Base-by-base conservation (phyloP, 2,113 vertebrate genomes). In the Saguinus midas region DNA sequence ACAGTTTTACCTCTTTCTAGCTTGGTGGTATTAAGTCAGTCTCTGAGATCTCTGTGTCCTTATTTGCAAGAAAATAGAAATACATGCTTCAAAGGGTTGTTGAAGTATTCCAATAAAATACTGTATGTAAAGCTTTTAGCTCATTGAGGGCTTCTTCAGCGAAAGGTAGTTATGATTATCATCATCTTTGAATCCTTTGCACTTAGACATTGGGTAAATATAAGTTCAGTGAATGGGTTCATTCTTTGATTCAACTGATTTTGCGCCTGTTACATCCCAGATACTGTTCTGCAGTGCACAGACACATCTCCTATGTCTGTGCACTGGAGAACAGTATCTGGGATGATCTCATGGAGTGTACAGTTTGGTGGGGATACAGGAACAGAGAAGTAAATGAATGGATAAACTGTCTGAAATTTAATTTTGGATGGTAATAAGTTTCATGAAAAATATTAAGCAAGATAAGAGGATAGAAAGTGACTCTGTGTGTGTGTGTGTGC, bases 61-160 rank as follows among this genome's bases (percentile, higher is more conserved):
- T 9, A 58, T 83, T 50, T 73, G 20, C 1, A 20, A 40, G n/a
- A 40, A 68, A 68, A 14, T 8, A 48, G 75, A 91, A 86, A 81
- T 1, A 13, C 10, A 18, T 32, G 25, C 52, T 91, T 57, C 18
- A 50, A 43, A 25, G 1, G 11, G 1, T 50, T 88, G 8, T 81
- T 94, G 58, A 40, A 48, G 84, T 12, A 66, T 82, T 79, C 83
- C 88, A 92, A 73, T 91, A 58, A 93, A 64, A 72, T 76, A 17
- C 25, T n/a, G 1, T 52, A 21, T 20, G 16, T 20, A 37, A 83
- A 80, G 35, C 18, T 73, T 68, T 91, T 17, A 88, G 78, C 6
- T 82, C 40, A 64, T 0, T n/a, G 37, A 89, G 52, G 12, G 7
- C 0, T 25, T 68, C 23, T 32, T 32, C n/a, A 55, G 9, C 7